Evolutionary conservation across 2,797 vertebrate species (phyloP), one percentile per base, ranked within the genome.

Genomic region (Sternarchorhynchus goeldii): DNA sequence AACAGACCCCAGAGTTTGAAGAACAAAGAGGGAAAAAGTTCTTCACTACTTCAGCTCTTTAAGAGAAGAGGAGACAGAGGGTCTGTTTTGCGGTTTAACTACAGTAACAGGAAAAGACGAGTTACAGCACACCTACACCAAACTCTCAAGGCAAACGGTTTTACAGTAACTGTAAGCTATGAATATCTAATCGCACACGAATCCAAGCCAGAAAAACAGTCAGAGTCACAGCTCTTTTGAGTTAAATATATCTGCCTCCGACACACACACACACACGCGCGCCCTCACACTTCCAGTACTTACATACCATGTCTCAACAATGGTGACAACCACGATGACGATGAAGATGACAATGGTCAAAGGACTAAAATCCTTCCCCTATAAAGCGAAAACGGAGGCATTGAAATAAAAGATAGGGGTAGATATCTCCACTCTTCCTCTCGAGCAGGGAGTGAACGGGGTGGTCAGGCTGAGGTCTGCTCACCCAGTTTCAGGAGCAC

Each of bases 391-490:
- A 75, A 70, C 36, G 21, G 25, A 55, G 32, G 2, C 65, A 14
- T 3, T 53, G 25, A n/a, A 36, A 41, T n/a, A 57, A 14, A 50
- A 29, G 14, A 16, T 12, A 41, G 21, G 39, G 45, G 32, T 32
- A 57, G 64, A 70, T 56, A 70, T 64, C 66, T 53, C 41, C 57
- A 31, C 63, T 45, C 56, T 63, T 71, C 50, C 67, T 76, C 67
- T 71, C 45, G 3, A 65, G 67, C n/a, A 65, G 73, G 58, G 60
- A 64, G 55, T 70, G 69, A 76, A 76, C 70, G 31, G 45, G 39
- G 12, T 57, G 67, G 58, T 57, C 73, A 63, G 58, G 45, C 53
- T 57, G 34, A 25, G 73, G 76, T 72, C 21, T 55, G 59, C 39
- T 72, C 32, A 31, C 29, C 59, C 5, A 29, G 34, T 29, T 25